Conservation (phyloP, 2,113 vertebrate genomes). For the Alexandromys fortis region DNA sequence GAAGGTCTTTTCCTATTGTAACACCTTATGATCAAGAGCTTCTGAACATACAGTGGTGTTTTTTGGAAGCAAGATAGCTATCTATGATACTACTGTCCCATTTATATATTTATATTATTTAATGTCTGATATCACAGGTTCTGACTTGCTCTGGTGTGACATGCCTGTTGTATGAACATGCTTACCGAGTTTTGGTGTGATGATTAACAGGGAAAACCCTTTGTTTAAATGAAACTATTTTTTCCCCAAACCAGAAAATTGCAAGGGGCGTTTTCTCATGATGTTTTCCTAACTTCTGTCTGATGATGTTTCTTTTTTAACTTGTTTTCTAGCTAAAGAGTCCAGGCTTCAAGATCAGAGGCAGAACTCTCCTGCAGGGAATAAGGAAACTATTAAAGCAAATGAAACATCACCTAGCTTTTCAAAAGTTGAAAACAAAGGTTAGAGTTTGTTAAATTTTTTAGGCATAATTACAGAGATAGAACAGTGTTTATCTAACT, state of each 20-base stretch:
- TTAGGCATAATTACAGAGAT: not conserved
- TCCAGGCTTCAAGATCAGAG: slow-evolving; percentile 95
- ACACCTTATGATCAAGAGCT: not conserved
- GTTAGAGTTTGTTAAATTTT: slow-evolving; percentile 84
- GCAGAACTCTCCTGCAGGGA: slow-evolving; percentile 93
- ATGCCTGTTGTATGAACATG: not conserved
- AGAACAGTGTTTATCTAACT: not conserved
- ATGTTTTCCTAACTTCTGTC: slow-evolving; percentile 18
- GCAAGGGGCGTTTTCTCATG: slow-evolving; percentile 22
- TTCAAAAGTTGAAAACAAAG: slow-evolving; percentile 94
- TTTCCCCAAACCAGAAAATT: slow-evolving; percentile 15
- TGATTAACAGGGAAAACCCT: not conserved
- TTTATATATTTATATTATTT: not conserved
- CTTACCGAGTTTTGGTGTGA: not conserved
- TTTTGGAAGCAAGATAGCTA: slow-evolving; percentile 24
- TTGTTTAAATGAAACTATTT: not conserved
- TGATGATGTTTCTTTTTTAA: slow-evolving; percentile 54
- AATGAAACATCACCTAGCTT: slow-evolving; percentile 92
- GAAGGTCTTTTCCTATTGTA: not conserved
- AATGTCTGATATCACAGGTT: not conserved
- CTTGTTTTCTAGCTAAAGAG: slow-evolving; percentile 92
- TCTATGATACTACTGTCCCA: not conserved
- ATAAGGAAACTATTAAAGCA: slow-evolving; percentile 95
- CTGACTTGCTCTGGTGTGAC: slow-evolving; percentile 23
- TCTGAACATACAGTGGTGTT: not conserved